These are phyloP conservation scores for Leucopsar rothschildi DNA, from an alignment of 2,113 vertebrate genomes.

Conservation along the genomic window DNA sequence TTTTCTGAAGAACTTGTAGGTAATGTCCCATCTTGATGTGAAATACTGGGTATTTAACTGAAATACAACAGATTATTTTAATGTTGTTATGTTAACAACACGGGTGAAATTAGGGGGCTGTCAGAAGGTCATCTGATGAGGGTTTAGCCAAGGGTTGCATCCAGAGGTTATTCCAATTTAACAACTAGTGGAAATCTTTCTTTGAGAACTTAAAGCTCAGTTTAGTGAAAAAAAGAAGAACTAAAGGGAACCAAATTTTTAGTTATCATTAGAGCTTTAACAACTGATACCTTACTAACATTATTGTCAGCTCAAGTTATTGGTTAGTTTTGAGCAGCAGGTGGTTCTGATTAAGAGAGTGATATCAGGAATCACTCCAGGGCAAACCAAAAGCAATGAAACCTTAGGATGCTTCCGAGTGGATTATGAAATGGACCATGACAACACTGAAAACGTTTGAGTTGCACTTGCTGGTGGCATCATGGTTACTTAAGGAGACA, in stretches of 20 bases:
- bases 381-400: neutral
- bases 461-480: neutral
- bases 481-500: neutral
- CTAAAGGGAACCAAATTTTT: neutral
- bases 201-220: neutral
- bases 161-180: neutral
- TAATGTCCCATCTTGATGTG: neutral
- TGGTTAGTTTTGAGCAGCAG: neutral
- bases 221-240: neutral
- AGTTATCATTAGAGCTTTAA: neutral
- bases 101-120: neutral
- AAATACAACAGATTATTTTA: neutral
- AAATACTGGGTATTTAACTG: neutral
- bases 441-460: neutral
- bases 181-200: neutral
- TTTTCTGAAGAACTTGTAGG: neutral
- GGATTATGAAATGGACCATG: neutral
- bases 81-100: neutral
- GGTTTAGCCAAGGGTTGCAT: neutral
- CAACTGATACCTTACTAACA: neutral
- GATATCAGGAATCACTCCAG: neutral
- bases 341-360: neutral
- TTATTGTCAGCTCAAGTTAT: neutral
- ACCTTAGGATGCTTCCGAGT: neutral
- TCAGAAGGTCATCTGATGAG: neutral